phyloP scores from a whole-genome alignment of 2,797 vertebrate species.

The Furcifer pardalis region DNA sequence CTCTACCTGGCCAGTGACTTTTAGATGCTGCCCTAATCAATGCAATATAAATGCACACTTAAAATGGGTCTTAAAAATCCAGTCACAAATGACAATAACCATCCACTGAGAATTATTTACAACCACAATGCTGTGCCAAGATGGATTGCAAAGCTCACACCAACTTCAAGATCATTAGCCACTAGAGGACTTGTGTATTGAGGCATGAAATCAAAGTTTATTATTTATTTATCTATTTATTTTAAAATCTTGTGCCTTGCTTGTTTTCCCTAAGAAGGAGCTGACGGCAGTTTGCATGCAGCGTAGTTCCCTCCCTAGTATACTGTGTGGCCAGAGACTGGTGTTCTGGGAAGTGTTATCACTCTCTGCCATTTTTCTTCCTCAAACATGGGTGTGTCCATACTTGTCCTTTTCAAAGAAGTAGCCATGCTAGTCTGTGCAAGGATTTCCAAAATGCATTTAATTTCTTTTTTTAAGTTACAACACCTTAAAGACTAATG shows the following conservation, averaged over 20 bases:
- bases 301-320: constrained; percentile 35
- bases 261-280: neutral
- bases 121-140: constrained; percentile 27
- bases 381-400: too few species aligned
- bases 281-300: accelerated
- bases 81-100: constrained; percentile 21
- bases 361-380: neutral
- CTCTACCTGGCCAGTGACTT: constrained; percentile 34
- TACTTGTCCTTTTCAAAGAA: too few species aligned
- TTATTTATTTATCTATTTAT: neutral
- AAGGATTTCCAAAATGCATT: too few species aligned
- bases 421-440: too few species aligned
- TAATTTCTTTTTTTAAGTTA: too few species aligned
- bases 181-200: constrained; percentile 36
- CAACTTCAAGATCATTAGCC: constrained; percentile 32
- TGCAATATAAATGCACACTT: constrained; percentile 34
- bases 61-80: constrained; percentile 8
- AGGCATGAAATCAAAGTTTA: constrained; percentile 55
- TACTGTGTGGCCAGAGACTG: constrained; percentile 19
- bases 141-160: constrained; percentile 34
- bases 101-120: constrained; percentile 50
- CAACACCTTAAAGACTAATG: too few species aligned
- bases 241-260: neutral
- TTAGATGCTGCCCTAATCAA: constrained; percentile 35
- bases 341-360: too few species aligned